These are phyloP conservation scores for Copsychus sechellarum DNA, from an alignment of 2,113 vertebrate species.

Conservation along the genomic window DNA sequence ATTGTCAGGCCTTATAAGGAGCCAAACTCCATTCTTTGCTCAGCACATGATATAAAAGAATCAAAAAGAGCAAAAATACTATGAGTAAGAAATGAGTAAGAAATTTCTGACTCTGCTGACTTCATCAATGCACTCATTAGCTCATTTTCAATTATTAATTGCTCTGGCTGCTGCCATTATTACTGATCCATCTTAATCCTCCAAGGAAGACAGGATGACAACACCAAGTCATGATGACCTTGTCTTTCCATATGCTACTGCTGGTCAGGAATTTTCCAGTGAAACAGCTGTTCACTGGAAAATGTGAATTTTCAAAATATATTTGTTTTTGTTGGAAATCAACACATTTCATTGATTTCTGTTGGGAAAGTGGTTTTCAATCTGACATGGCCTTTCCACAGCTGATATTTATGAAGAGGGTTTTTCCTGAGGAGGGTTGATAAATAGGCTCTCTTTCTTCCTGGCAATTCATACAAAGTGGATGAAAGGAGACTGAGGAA, in stretches of 20 bases:
- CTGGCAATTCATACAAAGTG: background rate
- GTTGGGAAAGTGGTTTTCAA: background rate
- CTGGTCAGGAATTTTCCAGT: slow-evolving; percentile 35
- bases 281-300: background rate
- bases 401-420: background rate
- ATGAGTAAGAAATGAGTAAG: background rate
- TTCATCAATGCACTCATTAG: background rate
- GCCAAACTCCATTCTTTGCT: background rate
- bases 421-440: background rate
- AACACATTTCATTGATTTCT: background rate
- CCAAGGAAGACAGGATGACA: background rate
- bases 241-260: background rate
- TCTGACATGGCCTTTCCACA: background rate
- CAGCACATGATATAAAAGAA: background rate
- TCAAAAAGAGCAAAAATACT: background rate
- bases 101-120: slow-evolving; percentile 34
- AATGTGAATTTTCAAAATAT: background rate
- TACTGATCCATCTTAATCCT: slow-evolving; percentile 52
- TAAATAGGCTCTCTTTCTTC: background rate
- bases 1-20: background rate
- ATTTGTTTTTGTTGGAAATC: background rate
- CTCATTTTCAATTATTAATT: slow-evolving; percentile 54
- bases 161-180: slow-evolving; percentile 18
- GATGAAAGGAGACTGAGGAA: background rate
- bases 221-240: background rate